A percentile compares a stretch with the other conserved stretches of the same genome.
Conservation (phyloP, 2,888 invertebrate genomes). For the Theretra japonica region DNA sequence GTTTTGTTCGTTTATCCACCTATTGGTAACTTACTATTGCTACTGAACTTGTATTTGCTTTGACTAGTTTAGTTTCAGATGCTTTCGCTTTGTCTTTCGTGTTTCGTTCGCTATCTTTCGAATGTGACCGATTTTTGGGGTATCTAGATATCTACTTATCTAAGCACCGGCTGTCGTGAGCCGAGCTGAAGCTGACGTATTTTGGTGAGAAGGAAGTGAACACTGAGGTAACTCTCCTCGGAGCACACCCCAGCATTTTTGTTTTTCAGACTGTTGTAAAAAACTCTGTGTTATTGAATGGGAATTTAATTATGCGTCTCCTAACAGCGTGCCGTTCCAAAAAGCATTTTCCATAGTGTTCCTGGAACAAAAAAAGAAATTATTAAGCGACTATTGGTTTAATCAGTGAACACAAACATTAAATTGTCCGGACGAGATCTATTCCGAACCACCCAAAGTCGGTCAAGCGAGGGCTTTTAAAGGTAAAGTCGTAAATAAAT, state of each 20-base stretch:
- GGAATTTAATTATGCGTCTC: constrained; percentile 54
- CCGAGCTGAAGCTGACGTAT: constrained; percentile 73
- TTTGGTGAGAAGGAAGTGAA: constrained; percentile 60
- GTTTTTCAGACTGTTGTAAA: constrained; percentile 64
- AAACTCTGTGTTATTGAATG: constrained; percentile 55
- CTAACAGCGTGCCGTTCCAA: constrained; percentile 53
- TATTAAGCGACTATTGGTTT: constrained; percentile 59
- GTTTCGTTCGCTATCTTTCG: constrained; percentile 42
- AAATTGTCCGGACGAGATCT: constrained; percentile 55
- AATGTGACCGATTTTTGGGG: constrained; percentile 56
- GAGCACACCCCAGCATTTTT: constrained; percentile 83
- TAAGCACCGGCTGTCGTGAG: constrained; percentile 82
- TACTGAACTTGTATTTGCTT: constrained; percentile 58
- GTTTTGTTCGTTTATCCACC: constrained; percentile 54
- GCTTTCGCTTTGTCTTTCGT: constrained; percentile 35
- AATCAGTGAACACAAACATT: constrained; percentile 53
- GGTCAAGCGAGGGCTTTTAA: constrained; percentile 72
- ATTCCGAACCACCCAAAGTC: constrained; percentile 71
- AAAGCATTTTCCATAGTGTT: constrained; percentile 72
- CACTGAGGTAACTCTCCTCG: constrained; percentile 72
- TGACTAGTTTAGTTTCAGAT: constrained; percentile 72
- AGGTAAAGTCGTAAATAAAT: constrained; percentile 82
- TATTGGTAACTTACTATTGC: constrained; percentile 78
- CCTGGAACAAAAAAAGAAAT: constrained; percentile 76
- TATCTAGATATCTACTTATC: constrained; percentile 74